Percentiles rank a stretch among this genome's conserved stretches.
These are phyloP conservation scores for Silurus aristotelis DNA, from an alignment of 2,797 vertebrate species.

Conservation along the genomic window DNA sequence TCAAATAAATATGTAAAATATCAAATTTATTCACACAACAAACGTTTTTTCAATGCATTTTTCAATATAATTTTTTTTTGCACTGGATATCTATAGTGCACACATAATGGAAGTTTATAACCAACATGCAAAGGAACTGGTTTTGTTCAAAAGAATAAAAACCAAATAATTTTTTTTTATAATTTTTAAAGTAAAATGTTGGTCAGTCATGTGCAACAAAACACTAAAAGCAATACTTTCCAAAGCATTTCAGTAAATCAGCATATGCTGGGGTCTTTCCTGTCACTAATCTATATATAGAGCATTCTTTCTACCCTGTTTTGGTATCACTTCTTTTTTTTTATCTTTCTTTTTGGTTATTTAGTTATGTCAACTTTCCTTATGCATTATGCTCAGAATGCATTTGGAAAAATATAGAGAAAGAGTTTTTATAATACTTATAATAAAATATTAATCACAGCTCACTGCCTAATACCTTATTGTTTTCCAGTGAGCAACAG, in stretches of 20 bases:
- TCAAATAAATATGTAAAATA: neutral
- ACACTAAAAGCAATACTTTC: neutral
- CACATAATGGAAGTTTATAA: neutral
- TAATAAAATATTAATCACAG: neutral
- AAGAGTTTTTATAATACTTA: neutral
- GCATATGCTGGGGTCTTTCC: neutral
- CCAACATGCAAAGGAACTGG: neutral
- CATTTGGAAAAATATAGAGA: neutral
- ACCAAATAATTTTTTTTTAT: neutral
- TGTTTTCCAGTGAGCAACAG: conserved; percentile 19
- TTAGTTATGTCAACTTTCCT: neutral
- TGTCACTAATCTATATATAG: neutral
- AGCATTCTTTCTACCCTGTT: neutral
- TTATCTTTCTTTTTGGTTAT: neutral
- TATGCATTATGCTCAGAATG: neutral
- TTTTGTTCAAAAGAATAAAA: neutral
- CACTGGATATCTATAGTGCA: neutral
- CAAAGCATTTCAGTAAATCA: neutral
- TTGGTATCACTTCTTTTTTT: conserved; percentile 16
- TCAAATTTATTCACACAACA: neutral
- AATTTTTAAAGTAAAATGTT: neutral
- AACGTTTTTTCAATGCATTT: neutral
- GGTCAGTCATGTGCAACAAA: neutral
- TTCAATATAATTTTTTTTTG: neutral
- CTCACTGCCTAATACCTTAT: neutral